These are phyloP conservation scores for Myopa tessellatipennis DNA, from an alignment of 2,888 invertebrate genomes.

Conservation along the genomic window DNA sequence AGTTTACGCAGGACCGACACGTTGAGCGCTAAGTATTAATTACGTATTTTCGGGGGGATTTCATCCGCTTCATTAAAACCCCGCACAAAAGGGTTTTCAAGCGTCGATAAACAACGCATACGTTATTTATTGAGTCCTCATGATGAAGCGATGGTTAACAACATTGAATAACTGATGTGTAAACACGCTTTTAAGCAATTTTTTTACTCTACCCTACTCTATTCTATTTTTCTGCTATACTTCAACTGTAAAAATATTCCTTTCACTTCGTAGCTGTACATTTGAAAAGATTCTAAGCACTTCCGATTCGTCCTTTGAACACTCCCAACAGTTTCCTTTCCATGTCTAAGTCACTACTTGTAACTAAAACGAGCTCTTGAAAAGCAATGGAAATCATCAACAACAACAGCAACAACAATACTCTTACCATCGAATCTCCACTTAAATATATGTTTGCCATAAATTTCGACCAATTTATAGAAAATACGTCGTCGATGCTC, in stretches of 20 bases:
- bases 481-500: slow-evolving; percentile 58
- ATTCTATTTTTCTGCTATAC: too few relatives aligned
- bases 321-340: too few relatives aligned
- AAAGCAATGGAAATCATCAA: not conserved
- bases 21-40: slow-evolving; percentile 29
- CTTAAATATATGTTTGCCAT: slow-evolving; percentile 48
- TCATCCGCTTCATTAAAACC: slow-evolving; percentile 6
- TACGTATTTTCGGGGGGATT: slow-evolving; percentile 10
- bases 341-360: too few relatives aligned
- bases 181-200: too few relatives aligned
- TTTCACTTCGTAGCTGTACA: too few relatives aligned
- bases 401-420: not conserved
- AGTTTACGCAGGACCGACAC: not conserved
- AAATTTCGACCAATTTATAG: slow-evolving; percentile 61
- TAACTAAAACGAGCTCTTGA: too few relatives aligned
- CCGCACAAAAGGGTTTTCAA: not conserved
- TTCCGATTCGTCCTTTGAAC: too few relatives aligned
- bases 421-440: not conserved
- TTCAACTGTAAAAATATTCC: too few relatives aligned
- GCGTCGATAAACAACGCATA: not conserved
- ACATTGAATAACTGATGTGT: too few relatives aligned
- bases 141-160: not conserved
- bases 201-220: too few relatives aligned
- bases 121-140: slow-evolving; percentile 5
- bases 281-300: too few relatives aligned